phyloP scores from a whole-genome alignment of 2,888 invertebrate genomes.

The Nomada fabriciana region DNA sequence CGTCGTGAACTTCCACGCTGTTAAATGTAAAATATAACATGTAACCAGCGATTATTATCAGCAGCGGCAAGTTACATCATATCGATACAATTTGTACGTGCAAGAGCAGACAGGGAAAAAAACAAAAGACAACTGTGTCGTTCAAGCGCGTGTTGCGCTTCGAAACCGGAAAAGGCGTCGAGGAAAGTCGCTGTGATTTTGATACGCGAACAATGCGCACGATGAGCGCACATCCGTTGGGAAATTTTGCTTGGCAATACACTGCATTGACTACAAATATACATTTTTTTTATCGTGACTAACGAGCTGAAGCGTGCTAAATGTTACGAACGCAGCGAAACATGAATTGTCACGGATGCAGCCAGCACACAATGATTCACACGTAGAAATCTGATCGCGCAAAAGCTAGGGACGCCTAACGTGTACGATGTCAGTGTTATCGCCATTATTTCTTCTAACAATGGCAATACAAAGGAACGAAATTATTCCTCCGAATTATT shows the following conservation, averaged over 20 bases:
- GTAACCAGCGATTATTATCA: not conserved
- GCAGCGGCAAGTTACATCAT: slow-evolving; percentile 13
- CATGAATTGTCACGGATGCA: not conserved
- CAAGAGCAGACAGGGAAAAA: not conserved
- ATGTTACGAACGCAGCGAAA: not conserved
- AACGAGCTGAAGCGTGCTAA: not conserved
- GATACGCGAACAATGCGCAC: not conserved
- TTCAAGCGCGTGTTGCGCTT: not conserved
- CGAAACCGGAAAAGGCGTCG: slow-evolving; percentile 10
- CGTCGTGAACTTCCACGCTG: not conserved
- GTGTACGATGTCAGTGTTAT: not conserved
- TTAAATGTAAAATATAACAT: not conserved
- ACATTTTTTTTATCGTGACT: no score
- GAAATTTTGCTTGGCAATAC: not conserved
- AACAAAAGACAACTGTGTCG: not conserved
- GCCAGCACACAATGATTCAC: not conserved
- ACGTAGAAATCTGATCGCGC: not conserved
- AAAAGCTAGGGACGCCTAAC: not conserved
- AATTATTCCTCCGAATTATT: not conserved
- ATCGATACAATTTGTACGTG: not conserved
- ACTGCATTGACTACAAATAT: no score
- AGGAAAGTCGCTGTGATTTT: slow-evolving; percentile 1
- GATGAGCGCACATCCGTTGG: not conserved
- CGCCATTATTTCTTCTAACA: not conserved
- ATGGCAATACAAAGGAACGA: not conserved